Conservation (phyloP, 1,140 invertebrate species). For the Monochamus saltuarius region DNA sequence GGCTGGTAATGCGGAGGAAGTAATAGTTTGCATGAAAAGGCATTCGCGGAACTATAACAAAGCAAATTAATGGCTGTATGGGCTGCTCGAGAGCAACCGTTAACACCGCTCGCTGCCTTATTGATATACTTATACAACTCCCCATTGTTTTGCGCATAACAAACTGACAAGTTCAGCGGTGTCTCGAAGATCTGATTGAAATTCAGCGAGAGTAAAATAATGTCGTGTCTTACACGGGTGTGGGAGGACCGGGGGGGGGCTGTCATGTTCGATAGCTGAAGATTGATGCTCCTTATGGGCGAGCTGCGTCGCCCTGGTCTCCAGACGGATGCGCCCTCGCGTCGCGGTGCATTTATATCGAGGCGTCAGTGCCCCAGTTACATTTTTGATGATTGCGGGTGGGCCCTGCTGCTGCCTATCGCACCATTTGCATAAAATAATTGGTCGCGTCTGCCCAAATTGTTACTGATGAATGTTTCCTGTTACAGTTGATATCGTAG, state of each 20-base stretch:
- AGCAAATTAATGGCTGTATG: slow-evolving; percentile 20
- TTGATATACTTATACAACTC: too few relatives aligned
- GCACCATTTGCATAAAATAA: too few relatives aligned
- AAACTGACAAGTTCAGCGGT: slow-evolving; percentile 36
- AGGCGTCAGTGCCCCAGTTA: too few relatives aligned
- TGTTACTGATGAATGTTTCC: too few relatives aligned
- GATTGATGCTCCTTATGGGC: slow-evolving; percentile 46
- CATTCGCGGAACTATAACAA: slow-evolving; percentile 14
- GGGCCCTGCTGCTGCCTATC: too few relatives aligned
- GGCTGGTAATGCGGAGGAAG: background rate
- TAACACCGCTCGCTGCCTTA: slow-evolving; percentile 21
- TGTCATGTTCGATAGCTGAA: slow-evolving; percentile 47
- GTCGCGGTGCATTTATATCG: too few relatives aligned
- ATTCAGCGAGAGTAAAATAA: slow-evolving; percentile 45
- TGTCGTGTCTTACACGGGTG: slow-evolving; percentile 39
- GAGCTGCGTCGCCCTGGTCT: slow-evolving; percentile 32
- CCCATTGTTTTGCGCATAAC: too few relatives aligned
- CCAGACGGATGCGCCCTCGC: background rate
- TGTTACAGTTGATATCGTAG: too few relatives aligned
- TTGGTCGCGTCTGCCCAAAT: too few relatives aligned
- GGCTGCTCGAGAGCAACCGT: slow-evolving; percentile 33
- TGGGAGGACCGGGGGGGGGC: slow-evolving; percentile 14
- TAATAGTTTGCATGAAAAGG: background rate
- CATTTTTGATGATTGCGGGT: too few relatives aligned
- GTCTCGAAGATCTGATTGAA: slow-evolving; percentile 42